A percentile compares a stretch with the other conserved stretches of the same genome.
These are phyloP conservation scores for Dicyrtoma fusca DNA, from an alignment of 2,888 invertebrate genomes.

Conservation along the genomic window DNA sequence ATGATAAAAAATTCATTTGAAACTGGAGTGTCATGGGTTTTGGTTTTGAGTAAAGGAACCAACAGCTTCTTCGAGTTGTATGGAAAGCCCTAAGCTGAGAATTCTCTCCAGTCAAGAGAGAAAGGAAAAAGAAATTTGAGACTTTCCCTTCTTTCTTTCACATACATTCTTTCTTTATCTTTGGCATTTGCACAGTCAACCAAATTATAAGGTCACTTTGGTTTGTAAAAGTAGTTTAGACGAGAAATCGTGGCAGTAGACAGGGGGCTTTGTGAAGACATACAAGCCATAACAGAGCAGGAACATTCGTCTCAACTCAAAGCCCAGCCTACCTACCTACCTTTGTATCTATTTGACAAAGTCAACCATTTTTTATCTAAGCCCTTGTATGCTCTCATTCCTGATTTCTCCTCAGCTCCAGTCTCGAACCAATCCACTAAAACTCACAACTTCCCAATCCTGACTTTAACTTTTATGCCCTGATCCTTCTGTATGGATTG, in stretches of 20 bases:
- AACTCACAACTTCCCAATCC: background rate
- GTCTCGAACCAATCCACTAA: background rate
- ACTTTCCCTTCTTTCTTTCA: background rate
- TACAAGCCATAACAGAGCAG: too few species aligned
- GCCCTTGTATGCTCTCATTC: too few species aligned
- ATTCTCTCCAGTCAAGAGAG: background rate
- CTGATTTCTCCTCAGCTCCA: background rate
- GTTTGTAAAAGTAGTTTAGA: background rate
- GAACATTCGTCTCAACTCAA: too few species aligned
- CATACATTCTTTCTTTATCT: conserved; percentile 2
- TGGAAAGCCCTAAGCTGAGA: background rate
- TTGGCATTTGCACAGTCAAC: background rate
- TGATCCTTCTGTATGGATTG: background rate
- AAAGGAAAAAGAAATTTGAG: background rate
- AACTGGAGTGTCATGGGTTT: conserved; percentile 1
- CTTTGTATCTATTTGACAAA: too few species aligned
- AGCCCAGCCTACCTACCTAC: too few species aligned
- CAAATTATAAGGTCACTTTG: conserved; percentile 20
- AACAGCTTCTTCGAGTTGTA: background rate
- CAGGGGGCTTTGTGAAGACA: too few species aligned
- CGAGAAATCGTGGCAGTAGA: too few species aligned
- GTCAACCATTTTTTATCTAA: too few species aligned
- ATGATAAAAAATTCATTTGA: conserved; percentile 21
- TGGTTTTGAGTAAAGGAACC: background rate
- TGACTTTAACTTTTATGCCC: background rate